Percentiles rank a stretch among this genome's conserved stretches.
phyloP scores from a whole-genome alignment of 2,888 invertebrate species.

The Dromius quadrimaculatus region DNA sequence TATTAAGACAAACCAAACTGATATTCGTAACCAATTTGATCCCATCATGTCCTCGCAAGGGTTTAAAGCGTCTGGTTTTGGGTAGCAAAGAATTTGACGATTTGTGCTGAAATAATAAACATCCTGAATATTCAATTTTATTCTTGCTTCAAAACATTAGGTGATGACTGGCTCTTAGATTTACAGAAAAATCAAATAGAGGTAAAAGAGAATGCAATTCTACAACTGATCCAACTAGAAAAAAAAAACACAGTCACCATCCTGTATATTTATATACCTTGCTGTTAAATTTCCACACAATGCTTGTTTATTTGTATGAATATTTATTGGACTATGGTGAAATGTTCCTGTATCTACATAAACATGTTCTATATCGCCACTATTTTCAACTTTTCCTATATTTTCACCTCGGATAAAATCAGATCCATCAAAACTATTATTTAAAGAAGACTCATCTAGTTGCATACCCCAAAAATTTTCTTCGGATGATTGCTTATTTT shows the following conservation, averaged over 20 bases:
- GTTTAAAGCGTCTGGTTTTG: conserved; percentile 84
- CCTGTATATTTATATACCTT: conserved; percentile 63
- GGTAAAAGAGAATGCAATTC: too few relatives aligned
- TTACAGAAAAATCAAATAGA: too few relatives aligned
- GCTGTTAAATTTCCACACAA: conserved; percentile 71
- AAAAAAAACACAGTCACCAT: conserved; percentile 12
- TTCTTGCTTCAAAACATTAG: too few relatives aligned
- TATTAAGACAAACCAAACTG: conserved; percentile 89
- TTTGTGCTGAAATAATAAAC: conserved; percentile 31
- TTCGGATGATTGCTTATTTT: neutral
- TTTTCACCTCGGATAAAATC: neutral
- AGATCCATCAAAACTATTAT: conserved; percentile 17
- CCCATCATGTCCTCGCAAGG: conserved; percentile 94
- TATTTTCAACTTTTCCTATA: neutral
- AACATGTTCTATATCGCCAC: conserved; percentile 3
- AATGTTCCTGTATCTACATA: conserved; percentile 63
- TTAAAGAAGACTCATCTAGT: conserved; percentile 30
- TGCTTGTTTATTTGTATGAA: conserved; percentile 66
- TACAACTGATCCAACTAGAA: too few relatives aligned
- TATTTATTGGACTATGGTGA: conserved; percentile 67
- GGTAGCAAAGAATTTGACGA: conserved; percentile 75
- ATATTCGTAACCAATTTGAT: conserved; percentile 79
- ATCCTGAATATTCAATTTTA: neutral
- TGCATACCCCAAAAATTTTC: conserved; percentile 38
- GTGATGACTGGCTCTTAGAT: too few relatives aligned